Evolutionary conservation across 2,113 vertebrate genomes (phyloP), one percentile per base, ranked within the genome.

Genomic region (Gallinago jamesoni): DNA sequence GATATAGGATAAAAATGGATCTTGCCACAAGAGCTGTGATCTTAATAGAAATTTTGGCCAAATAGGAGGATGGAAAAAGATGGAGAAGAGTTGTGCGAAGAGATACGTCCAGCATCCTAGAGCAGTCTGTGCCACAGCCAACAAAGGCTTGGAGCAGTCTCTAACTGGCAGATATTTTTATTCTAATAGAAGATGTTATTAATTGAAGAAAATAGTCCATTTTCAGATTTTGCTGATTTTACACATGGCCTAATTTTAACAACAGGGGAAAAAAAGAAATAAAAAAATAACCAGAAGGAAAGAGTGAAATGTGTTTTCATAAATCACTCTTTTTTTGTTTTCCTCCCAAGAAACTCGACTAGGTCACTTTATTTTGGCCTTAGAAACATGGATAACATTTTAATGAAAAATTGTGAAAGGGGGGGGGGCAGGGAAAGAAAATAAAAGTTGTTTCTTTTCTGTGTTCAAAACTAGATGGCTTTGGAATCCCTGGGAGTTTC

Each of bases 1-100:
- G 69, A 75, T 63, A 22, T n/a, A 5, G 74, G 79, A 85, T 91
- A 20, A 87, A 87, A 75, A 4, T 14, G 14, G 57, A 83, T 72
- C 85, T 93, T 93, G 85, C 96, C 0, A 41, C 85, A 91, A 45
- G 62, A 23, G 53, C 70, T 94, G 92, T 97, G 90, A 91, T 90
- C 35, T 39, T 88, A 93, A 82, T 91, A 82, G 90, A 87, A 95
- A 94, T 85, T 62, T 11, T 25, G 57, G 84, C 57, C 81, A 39
- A 95, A 70, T 1, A 70, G 53, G 66, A 83, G 18, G 14, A 7
- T 60, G 74, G 87, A 45, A 82, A 39, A 39, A n/a, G 77, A 72
- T 66, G 28, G 39, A 28, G 31, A 64, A 12, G 75, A n/a, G 55
- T 7, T 47, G 84, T 50, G 33, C n/a, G 74, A 43, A 70, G 62